These are phyloP conservation scores for Sylvietta virens DNA, from an alignment of 2,113 vertebrate species.

Conservation along the genomic window DNA sequence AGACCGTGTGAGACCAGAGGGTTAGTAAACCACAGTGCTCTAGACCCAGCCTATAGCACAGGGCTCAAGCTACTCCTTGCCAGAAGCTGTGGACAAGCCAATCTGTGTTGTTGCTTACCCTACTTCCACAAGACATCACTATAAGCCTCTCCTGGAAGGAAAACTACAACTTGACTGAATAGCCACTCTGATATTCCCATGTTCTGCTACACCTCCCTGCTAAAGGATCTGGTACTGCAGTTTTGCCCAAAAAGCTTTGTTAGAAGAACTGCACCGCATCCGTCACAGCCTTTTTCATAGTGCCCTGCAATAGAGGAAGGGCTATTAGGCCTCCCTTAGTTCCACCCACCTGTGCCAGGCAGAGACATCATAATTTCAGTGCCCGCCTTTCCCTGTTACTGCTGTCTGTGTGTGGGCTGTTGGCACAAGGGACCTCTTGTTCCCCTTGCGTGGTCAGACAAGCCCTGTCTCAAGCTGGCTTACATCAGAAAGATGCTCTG, in stretches of 20 bases:
- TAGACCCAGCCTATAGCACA: not conserved
- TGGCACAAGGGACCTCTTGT: not conserved
- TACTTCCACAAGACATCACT: not conserved
- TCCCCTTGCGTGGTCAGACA: not conserved
- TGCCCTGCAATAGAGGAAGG: not conserved
- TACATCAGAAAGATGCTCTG: not conserved
- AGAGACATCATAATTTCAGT: not conserved
- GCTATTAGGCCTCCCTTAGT: not conserved
- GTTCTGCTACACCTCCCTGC: not conserved
- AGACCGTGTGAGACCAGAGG: not conserved
- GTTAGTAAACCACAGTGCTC: not conserved
- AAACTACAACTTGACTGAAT: not conserved
- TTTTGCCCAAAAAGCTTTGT: not conserved
- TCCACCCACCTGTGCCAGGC: not conserved
- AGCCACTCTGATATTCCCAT: not conserved
- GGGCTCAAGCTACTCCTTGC: not conserved
- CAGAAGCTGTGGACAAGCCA: not conserved
- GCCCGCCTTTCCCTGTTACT: not conserved
- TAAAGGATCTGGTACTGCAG: not conserved
- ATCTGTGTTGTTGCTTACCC: not conserved
- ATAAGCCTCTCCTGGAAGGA: not conserved
- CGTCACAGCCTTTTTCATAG: not conserved
- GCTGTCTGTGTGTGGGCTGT: accelerated
- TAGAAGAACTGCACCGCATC: not conserved
- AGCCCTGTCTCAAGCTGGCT: not conserved